Conservation (phyloP, 1,140 invertebrate species). For the Berghia stephanieae region DNA sequence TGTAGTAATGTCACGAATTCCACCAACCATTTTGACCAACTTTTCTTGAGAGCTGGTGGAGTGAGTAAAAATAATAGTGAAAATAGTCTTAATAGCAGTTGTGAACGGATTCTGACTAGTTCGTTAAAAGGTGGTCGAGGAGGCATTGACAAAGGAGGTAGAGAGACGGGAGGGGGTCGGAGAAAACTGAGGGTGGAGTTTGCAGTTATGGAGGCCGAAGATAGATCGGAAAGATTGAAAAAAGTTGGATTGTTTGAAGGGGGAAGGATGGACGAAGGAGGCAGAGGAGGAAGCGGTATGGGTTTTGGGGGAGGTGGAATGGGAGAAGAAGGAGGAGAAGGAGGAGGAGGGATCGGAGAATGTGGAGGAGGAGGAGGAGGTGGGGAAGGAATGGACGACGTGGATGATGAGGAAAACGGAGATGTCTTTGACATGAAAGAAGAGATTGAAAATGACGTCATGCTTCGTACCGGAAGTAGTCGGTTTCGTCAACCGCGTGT, state of each 20-base stretch:
- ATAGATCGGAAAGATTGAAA: background rate
- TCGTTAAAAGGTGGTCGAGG: too few species aligned
- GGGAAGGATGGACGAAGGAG: constrained; percentile 9
- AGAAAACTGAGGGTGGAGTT: constrained; percentile 49
- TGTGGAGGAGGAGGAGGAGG: constrained; percentile 41
- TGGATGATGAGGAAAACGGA: constrained; percentile 18
- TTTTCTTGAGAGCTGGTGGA: too few species aligned
- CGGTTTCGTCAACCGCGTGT: constrained; percentile 72
- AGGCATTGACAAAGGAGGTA: too few species aligned
- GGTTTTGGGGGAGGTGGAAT: constrained; percentile 21
- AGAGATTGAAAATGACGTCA: constrained; percentile 36
- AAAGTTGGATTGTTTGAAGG: constrained; percentile 10
- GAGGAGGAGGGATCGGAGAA: constrained; percentile 39
- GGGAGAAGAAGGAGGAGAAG: constrained; percentile 35
- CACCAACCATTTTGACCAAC: too few species aligned
- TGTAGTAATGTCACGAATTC: too few species aligned
- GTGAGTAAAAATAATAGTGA: too few species aligned
- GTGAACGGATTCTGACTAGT: too few species aligned
- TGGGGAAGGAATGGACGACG: constrained; percentile 24
- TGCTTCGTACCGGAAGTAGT: constrained; percentile 42
- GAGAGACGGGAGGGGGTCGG: too few species aligned
- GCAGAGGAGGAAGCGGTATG: constrained; percentile 2
- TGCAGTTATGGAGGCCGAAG: constrained; percentile 47
- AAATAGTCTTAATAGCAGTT: too few species aligned
- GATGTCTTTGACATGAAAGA: constrained; percentile 1